phyloP scores from a whole-genome alignment of 2,113 vertebrate species.

The Paralichthys olivaceus region DNA sequence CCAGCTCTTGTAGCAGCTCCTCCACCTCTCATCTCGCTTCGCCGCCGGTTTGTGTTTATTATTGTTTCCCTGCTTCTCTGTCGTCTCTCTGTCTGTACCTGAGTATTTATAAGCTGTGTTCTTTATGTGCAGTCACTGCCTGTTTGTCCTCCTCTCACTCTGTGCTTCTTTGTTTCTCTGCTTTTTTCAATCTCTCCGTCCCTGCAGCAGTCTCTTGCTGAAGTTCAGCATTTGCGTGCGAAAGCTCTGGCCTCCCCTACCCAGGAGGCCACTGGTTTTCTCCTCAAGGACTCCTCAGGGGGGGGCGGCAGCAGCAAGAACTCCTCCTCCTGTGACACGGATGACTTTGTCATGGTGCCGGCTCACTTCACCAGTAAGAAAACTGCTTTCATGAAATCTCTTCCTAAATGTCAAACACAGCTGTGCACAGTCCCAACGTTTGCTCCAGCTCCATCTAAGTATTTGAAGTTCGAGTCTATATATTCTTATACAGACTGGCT shows the following conservation, averaged over 20 bases:
- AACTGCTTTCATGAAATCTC: background rate
- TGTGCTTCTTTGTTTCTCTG: background rate
- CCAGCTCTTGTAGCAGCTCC: slow-evolving; percentile 97
- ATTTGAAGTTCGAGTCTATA: background rate
- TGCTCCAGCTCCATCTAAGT: background rate
- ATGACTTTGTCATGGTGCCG: slow-evolving; percentile 98
- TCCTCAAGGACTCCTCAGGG: slow-evolving; percentile 90
- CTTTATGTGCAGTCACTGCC: background rate
- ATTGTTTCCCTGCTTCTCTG: background rate
- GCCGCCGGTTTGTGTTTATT: slow-evolving; percentile 87
- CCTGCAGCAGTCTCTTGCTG: slow-evolving; percentile 90
- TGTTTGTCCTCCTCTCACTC: background rate
- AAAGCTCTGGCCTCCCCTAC: slow-evolving; percentile 89
- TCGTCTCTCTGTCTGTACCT: too few relatives aligned
- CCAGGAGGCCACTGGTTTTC: slow-evolving; percentile 87
- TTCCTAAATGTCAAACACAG: background rate
- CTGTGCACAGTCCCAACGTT: background rate
- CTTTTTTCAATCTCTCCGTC: slow-evolving; percentile 19
- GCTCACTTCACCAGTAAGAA: slow-evolving; percentile 91
- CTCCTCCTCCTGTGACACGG: slow-evolving; percentile 94
- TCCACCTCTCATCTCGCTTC: slow-evolving; percentile 97
- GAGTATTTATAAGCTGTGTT: background rate
- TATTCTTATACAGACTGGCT: too few relatives aligned
- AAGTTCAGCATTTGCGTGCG: slow-evolving; percentile 89
- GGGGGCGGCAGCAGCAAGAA: slow-evolving; percentile 92